Conservation (phyloP, 2,113 vertebrate genomes). For the Brachionichthys hirsutus region DNA sequence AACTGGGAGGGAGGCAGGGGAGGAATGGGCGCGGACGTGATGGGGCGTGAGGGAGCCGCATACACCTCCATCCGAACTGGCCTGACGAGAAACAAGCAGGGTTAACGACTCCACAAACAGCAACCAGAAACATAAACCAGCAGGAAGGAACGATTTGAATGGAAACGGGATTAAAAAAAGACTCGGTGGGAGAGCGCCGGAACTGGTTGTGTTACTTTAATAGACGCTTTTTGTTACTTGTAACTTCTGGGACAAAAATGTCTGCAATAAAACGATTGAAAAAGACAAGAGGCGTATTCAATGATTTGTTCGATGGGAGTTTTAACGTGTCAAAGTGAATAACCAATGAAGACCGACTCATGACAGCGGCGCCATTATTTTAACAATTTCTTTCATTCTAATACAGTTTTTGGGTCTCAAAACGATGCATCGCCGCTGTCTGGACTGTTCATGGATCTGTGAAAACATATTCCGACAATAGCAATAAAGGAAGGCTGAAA, state of each 20-base stretch:
- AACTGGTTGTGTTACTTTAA: neutral
- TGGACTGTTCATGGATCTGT: too few relatives aligned
- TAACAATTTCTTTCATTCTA: too few relatives aligned
- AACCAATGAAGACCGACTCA: too few relatives aligned
- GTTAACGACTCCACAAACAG: slow-evolving; percentile 38
- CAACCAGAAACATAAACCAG: slow-evolving; percentile 27
- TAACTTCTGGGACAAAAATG: too few relatives aligned
- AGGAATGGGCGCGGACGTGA: slow-evolving; percentile 92
- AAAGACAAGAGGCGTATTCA: too few relatives aligned
- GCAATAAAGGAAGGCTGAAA: neutral
- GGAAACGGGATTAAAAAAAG: slow-evolving; percentile 3
- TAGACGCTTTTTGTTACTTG: neutral
- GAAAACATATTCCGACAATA: too few relatives aligned
- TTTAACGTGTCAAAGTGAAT: too few relatives aligned
- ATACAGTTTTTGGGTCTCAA: too few relatives aligned
- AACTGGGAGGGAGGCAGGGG: slow-evolving; percentile 85
- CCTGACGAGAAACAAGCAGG: slow-evolving; percentile 75
- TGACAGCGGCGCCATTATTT: too few relatives aligned
- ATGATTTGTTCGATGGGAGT: too few relatives aligned
- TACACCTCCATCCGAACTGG: slow-evolving; percentile 90
- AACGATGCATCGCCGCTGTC: too few relatives aligned
- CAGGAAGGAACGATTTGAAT: slow-evolving; percentile 15
- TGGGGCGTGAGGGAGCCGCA: slow-evolving; percentile 87
- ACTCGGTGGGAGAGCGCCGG: neutral
- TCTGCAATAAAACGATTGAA: too few relatives aligned